These are phyloP conservation scores for Taenioides sp. DNA, from an alignment of 2,797 vertebrate genomes.

Conservation along the genomic window DNA sequence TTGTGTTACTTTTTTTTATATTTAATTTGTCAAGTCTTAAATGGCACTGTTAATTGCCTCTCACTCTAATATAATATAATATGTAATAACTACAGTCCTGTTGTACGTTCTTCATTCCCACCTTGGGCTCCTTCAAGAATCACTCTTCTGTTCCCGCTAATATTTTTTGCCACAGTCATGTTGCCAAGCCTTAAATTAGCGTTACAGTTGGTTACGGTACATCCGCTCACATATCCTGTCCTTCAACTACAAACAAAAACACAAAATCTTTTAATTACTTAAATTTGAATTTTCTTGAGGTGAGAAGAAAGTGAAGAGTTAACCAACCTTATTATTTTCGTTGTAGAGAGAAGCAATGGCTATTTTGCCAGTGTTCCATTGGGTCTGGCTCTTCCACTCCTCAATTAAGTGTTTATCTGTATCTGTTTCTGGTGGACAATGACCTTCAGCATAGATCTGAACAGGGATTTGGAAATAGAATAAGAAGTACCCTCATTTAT, in stretches of 20 bases:
- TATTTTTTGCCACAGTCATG: no score
- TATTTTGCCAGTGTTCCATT: not conserved
- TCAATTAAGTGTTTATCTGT: accelerated
- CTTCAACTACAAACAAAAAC: not conserved
- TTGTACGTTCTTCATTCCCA: no score
- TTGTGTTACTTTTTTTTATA: no score
- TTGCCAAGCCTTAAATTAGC: no score
- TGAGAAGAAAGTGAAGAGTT: not conserved
- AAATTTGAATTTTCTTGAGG: not conserved
- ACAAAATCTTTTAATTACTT: not conserved
- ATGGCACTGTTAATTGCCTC: no score
- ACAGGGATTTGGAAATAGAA: not conserved
- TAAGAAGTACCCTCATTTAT: not conserved
- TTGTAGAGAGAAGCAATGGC: not conserved
- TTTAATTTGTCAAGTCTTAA: no score
- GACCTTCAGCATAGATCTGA: not conserved
- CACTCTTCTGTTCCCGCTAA: no score
- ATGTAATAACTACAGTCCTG: no score
- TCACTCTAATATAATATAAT: no score
- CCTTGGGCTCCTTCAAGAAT: no score
- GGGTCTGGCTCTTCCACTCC: not conserved
- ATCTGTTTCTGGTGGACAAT: not conserved
- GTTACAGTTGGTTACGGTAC: no score
- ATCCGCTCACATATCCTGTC: not conserved
- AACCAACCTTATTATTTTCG: not conserved